Conservation (phyloP, 2,113 vertebrate species). For the Zosterops lateralis region DNA sequence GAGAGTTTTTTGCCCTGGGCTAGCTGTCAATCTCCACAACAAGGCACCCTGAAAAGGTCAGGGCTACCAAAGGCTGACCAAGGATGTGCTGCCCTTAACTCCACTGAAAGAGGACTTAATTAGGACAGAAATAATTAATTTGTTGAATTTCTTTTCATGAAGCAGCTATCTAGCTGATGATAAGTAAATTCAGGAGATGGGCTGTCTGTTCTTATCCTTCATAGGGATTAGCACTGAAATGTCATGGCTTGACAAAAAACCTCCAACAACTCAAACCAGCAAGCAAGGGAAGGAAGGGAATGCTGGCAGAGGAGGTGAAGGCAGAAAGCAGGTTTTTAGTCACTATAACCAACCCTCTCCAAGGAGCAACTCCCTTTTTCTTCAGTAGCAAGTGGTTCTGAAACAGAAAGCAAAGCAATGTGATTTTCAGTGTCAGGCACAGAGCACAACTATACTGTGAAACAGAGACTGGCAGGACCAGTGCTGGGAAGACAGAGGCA, state of each 20-base stretch:
- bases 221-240: background rate
- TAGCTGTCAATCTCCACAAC: background rate
- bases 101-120: background rate
- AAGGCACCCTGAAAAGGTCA: constrained; percentile 1
- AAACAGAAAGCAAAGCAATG: background rate
- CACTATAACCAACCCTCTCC: background rate
- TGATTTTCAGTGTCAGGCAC: background rate
- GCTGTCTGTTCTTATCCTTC: background rate
- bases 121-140: background rate
- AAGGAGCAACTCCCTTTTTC: background rate
- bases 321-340: background rate
- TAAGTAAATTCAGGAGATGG: background rate
- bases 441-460: background rate
- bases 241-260: background rate
- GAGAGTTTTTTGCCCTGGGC: background rate
- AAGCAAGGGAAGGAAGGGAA: background rate
- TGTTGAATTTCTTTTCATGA: background rate
- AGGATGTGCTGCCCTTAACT: background rate
- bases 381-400: background rate
- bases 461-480: fast-evolving
- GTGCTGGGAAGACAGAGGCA: fast-evolving
- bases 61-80: background rate
- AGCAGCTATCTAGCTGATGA: background rate
- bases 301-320: background rate
- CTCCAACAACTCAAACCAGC: fast-evolving